A percentile compares a stretch with the other conserved stretches of the same genome.
Conservation (phyloP, 1,140 invertebrate genomes). For the Aphis gossypii region DNA sequence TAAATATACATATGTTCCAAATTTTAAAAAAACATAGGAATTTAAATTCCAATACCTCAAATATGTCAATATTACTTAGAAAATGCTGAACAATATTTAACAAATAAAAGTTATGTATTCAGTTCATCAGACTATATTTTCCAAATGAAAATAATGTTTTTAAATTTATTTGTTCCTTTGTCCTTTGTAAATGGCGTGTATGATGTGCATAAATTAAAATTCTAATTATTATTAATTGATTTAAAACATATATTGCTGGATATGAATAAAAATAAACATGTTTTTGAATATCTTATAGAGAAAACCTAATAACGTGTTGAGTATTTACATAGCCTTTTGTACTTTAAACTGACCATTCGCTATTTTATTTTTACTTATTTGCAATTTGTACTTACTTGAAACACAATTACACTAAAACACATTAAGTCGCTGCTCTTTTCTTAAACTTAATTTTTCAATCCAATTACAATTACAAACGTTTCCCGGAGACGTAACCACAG, state of each 20-base stretch:
- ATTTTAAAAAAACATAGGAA: background rate
- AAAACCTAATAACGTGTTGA: background rate
- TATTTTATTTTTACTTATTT: conserved; percentile 18
- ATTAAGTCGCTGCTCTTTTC: conserved; percentile 18
- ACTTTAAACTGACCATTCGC: conserved; percentile 13
- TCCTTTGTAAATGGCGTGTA: too few species aligned
- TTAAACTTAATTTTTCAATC: conserved; percentile 31
- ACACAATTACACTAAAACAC: background rate
- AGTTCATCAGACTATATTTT: too few species aligned
- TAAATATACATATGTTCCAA: background rate
- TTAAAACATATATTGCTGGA: too few species aligned
- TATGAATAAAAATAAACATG: too few species aligned
- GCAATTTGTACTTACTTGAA: conserved; percentile 2
- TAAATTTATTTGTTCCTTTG: too few species aligned
- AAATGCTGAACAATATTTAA: background rate
- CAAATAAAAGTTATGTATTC: background rate
- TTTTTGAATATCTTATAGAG: background rate
- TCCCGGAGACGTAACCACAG: background rate
- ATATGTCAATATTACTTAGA: background rate
- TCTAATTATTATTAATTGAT: too few species aligned
- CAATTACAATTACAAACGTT: background rate
- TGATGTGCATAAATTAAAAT: too few species aligned
- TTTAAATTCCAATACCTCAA: background rate
- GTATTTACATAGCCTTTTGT: background rate
- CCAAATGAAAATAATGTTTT: too few species aligned